phyloP scores from a whole-genome alignment of 92 coral and sea anemone species.

The Porites lobata region DNA sequence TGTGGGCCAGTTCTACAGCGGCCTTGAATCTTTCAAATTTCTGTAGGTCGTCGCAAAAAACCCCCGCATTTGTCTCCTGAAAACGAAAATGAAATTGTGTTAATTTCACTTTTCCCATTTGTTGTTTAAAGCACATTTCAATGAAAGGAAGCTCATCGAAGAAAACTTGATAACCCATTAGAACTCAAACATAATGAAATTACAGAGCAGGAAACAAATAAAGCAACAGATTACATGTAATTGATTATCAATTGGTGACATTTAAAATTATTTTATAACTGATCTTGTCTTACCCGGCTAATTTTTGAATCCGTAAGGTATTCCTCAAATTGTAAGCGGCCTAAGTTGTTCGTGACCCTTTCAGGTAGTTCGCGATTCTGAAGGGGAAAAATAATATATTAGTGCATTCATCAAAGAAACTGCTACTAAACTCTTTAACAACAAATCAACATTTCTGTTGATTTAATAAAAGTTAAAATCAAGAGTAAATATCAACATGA shows the following conservation, averaged over 20 bases:
- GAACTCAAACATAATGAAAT: not conserved
- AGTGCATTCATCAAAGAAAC: not conserved
- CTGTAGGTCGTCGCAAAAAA: constrained; percentile 28
- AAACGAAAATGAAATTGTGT: not conserved
- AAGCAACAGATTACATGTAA: not conserved
- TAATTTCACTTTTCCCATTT: not conserved
- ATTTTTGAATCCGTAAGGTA: constrained; percentile 18
- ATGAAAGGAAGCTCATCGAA: no score
- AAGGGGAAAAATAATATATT: not conserved
- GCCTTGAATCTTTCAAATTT: constrained; percentile 2
- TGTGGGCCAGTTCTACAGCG: constrained; percentile 9
- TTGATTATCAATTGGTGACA: not conserved
- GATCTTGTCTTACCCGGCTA: not conserved
- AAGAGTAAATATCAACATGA: not conserved
- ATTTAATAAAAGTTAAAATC: not conserved
- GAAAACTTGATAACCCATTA: not conserved
- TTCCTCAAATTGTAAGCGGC: not conserved
- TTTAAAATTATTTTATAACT: no score
- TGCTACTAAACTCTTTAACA: not conserved
- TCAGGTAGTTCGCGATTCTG: not conserved
- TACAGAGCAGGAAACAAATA: not conserved
- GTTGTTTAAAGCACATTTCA: not conserved
- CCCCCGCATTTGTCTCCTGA: constrained; percentile 16
- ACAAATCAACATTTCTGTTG: no score
- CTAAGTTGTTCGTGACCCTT: not conserved